Conservation (phyloP, 2,113 vertebrate species). For the Python bivittatus region DNA sequence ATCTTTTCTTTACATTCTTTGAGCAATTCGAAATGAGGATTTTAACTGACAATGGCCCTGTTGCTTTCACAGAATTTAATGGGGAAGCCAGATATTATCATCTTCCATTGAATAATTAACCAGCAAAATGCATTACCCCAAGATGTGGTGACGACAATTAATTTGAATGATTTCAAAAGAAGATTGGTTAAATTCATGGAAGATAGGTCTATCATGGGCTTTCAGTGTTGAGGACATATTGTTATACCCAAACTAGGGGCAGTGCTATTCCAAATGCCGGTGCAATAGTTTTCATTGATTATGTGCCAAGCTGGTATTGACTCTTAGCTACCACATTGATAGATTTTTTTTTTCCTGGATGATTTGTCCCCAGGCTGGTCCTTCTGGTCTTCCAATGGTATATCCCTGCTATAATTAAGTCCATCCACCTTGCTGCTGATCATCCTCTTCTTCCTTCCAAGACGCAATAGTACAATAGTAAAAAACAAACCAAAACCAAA, state of each 20-base stretch:
- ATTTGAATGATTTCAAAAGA: too few relatives aligned
- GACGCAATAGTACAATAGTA: background rate
- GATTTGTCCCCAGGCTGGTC: background rate
- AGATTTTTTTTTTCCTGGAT: background rate
- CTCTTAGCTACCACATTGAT: background rate
- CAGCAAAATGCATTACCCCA: background rate
- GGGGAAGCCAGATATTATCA: too few relatives aligned
- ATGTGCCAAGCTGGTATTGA: background rate
- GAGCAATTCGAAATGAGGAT: background rate
- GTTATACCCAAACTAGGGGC: background rate
- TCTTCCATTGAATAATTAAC: too few relatives aligned
- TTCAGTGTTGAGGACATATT: background rate
- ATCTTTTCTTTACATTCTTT: background rate
- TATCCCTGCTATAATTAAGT: background rate
- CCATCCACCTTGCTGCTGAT: background rate
- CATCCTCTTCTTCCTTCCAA: background rate
- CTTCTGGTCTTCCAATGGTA: background rate
- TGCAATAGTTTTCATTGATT: background rate
- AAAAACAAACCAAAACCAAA: background rate
- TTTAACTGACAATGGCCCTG: too few relatives aligned
- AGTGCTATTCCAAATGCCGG: background rate
- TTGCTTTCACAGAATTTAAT: too few relatives aligned
- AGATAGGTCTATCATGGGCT: background rate
- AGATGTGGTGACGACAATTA: background rate
- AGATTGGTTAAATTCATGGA: background rate